These are phyloP conservation scores for Peromyscus maniculatus DNA, from an alignment of 2,113 vertebrate genomes.

Conservation along the genomic window DNA sequence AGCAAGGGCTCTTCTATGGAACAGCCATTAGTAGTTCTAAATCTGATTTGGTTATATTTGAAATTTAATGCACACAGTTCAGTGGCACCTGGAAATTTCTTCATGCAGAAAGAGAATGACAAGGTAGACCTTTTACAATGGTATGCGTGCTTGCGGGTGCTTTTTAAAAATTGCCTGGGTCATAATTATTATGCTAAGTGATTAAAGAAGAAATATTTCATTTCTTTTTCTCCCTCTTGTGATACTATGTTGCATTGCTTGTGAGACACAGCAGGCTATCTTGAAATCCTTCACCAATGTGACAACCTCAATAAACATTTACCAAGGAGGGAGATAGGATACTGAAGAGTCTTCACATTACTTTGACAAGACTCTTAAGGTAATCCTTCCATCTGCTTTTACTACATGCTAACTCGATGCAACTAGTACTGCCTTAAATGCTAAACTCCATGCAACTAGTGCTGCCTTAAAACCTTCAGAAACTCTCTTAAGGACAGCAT, in stretches of 20 bases:
- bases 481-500: background rate
- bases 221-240: constrained; percentile 34
- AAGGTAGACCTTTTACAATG: constrained; percentile 58
- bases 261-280: background rate
- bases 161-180: background rate
- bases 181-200: constrained; percentile 33
- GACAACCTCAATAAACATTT: background rate
- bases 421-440: background rate
- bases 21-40: constrained; percentile 76
- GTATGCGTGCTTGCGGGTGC: background rate
- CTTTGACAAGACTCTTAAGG: constrained; percentile 2
- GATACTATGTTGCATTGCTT: constrained; percentile 46
- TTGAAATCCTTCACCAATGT: constrained; percentile 41
- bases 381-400: background rate
- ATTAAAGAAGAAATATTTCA: constrained; percentile 4
- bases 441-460: background rate
- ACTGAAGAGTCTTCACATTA: background rate
- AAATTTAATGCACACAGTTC: constrained; percentile 73
- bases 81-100: constrained; percentile 64
- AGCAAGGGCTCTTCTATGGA: constrained; percentile 76
- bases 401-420: constrained; percentile 19
- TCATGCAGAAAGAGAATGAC: constrained; percentile 49
- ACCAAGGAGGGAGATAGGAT: background rate
- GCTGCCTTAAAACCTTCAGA: background rate
- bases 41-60: constrained; percentile 74